Conservation (phyloP, 2,888 invertebrate genomes). For the Seira ritae region DNA sequence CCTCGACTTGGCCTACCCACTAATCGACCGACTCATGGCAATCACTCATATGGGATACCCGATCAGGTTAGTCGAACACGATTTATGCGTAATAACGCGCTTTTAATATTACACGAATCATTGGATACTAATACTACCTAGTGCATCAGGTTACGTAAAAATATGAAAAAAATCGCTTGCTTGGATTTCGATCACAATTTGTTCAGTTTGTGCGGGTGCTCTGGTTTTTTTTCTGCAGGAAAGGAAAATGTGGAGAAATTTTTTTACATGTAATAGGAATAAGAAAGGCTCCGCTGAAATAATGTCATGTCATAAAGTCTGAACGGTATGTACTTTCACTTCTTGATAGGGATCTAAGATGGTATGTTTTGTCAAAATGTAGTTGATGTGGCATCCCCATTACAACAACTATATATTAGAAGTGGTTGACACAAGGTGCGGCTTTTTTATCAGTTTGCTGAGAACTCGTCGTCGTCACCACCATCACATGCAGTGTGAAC, state of each 20-base stretch:
- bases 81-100: background rate
- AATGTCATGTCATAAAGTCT: too few species aligned
- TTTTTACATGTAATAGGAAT: too few species aligned
- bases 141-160: background rate
- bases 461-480: conserved; percentile 6
- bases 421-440: conserved; percentile 25
- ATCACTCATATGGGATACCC: conserved; percentile 80
- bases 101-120: background rate
- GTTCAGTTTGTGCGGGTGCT: too few species aligned
- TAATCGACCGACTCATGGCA: conserved; percentile 82
- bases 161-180: background rate
- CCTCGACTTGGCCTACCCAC: conserved; percentile 82
- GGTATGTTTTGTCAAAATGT: too few species aligned
- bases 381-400: conserved; percentile 17
- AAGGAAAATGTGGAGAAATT: too few species aligned
- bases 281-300: too few species aligned
- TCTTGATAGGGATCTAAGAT: too few species aligned
- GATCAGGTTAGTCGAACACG: conserved; percentile 57
- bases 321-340: too few species aligned
- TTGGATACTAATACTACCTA: too few species aligned
- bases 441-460: conserved; percentile 21
- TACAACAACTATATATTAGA: conserved; percentile 21
- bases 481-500: background rate
- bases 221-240: too few species aligned
- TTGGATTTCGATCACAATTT: too few species aligned